These are phyloP conservation scores for Lasioglossum marginatum DNA, from an alignment of 2,888 invertebrate genomes.

Conservation along the genomic window DNA sequence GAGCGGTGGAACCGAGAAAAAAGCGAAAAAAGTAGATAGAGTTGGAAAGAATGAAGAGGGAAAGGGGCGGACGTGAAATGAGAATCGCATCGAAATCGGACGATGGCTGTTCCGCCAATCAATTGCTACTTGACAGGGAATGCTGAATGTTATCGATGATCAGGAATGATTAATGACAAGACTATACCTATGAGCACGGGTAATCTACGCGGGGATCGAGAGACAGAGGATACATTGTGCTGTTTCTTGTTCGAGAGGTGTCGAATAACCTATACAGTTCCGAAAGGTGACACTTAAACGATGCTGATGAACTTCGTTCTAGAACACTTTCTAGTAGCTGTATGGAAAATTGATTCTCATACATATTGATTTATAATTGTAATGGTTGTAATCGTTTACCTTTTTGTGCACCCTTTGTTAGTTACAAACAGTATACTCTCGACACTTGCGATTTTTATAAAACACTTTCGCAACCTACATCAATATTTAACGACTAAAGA, in stretches of 20 bases:
- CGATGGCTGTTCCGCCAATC: conserved; percentile 64
- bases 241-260: conserved; percentile 60
- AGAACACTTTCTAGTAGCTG: background rate
- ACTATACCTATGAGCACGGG: conserved; percentile 39
- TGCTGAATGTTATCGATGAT: conserved; percentile 60
- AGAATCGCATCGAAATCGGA: conserved; percentile 47
- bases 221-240: conserved; percentile 58
- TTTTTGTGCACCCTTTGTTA: background rate
- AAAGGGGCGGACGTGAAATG: conserved; percentile 24
- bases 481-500: no score
- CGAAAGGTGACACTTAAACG: background rate
- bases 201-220: conserved; percentile 59
- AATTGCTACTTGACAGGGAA: conserved; percentile 61
- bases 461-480: no score
- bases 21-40: conserved; percentile 2
- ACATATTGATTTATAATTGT: background rate
- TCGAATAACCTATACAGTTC: conserved; percentile 8
- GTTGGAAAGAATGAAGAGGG: background rate
- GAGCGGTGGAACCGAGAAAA: background rate
- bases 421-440: no score
- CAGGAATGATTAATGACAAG: conserved; percentile 63
- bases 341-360: background rate
- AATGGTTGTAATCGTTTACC: background rate
- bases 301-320: background rate
- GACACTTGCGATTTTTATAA: no score